Conservation (phyloP, 1,140 invertebrate species). For the Steinernema khuongi region DNA sequence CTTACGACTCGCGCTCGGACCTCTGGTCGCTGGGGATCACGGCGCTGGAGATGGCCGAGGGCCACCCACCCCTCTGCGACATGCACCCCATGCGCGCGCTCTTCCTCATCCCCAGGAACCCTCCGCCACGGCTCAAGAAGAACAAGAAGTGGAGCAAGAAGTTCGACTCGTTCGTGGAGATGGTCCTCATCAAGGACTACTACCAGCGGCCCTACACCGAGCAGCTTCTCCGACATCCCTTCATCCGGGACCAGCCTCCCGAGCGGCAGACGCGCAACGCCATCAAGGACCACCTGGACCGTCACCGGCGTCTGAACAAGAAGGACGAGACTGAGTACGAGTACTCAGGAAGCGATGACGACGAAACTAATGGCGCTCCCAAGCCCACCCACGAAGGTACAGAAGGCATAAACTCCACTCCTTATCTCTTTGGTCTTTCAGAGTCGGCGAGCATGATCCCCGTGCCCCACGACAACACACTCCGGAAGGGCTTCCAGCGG, state of each 20-base stretch:
- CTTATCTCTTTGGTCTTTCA: constrained; percentile 72
- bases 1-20: constrained; percentile 97
- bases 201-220: constrained; percentile 95
- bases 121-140: constrained; percentile 82
- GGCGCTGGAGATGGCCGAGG: constrained; percentile 98
- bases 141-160: constrained; percentile 84
- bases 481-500: constrained; percentile 90
- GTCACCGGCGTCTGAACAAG: constrained; percentile 61
- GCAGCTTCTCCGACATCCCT: constrained; percentile 90
- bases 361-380: constrained; percentile 51
- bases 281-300: constrained; percentile 97
- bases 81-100: constrained; percentile 98
- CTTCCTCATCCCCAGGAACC: constrained; percentile 95
- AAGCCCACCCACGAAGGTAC: constrained; percentile 30
- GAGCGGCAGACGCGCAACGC: constrained; percentile 95
- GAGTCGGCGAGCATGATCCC: constrained; percentile 84
- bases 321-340: constrained; percentile 55
- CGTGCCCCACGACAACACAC: constrained; percentile 78
- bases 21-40: constrained; percentile 97
- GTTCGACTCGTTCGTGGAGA: constrained; percentile 70
- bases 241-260: constrained; percentile 93
- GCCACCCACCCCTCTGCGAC: constrained; percentile 85
- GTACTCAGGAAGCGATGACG: constrained; percentile 60
- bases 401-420: constrained; percentile 76
- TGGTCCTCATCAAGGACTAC: constrained; percentile 90